phyloP scores from a whole-genome alignment of 2,797 vertebrate genomes.

The Argyrosomus regius region DNA sequence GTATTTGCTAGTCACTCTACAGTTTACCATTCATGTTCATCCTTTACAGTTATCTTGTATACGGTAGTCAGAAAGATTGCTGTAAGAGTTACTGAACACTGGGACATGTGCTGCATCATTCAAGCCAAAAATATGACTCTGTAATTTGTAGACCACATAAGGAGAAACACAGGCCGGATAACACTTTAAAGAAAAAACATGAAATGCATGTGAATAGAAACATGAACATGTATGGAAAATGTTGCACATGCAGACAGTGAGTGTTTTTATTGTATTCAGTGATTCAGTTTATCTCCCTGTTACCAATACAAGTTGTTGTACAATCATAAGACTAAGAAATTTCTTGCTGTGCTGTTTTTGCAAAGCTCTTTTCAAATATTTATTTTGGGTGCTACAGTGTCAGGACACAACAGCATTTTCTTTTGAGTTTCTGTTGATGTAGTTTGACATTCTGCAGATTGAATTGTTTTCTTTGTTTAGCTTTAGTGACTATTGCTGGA shows the following conservation, averaged over 20 bases:
- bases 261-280: neutral
- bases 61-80: neutral
- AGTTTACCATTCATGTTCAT: slow-evolving; percentile 5
- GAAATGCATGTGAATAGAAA: slow-evolving; percentile 2
- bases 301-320: neutral
- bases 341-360: neutral
- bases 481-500: neutral
- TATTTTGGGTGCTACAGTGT: neutral
- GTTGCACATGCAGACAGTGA: neutral
- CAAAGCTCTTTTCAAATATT: slow-evolving; percentile 6
- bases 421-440: neutral
- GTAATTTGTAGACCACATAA: slow-evolving; percentile 23
- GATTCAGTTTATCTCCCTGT: neutral
- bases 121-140: slow-evolving; percentile 31
- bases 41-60: slow-evolving; percentile 15
- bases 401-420: neutral
- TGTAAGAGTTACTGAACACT: neutral
- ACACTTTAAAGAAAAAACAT: slow-evolving; percentile 3
- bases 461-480: slow-evolving; percentile 1
- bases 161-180: slow-evolving; percentile 11
- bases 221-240: neutral
- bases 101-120: slow-evolving; percentile 24
- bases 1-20: slow-evolving; percentile 18
- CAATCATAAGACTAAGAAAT: neutral
- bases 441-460: neutral